Evolutionary conservation across 1,140 invertebrate genomes (phyloP).

Genomic region (Zaprionus inermis): DNA sequence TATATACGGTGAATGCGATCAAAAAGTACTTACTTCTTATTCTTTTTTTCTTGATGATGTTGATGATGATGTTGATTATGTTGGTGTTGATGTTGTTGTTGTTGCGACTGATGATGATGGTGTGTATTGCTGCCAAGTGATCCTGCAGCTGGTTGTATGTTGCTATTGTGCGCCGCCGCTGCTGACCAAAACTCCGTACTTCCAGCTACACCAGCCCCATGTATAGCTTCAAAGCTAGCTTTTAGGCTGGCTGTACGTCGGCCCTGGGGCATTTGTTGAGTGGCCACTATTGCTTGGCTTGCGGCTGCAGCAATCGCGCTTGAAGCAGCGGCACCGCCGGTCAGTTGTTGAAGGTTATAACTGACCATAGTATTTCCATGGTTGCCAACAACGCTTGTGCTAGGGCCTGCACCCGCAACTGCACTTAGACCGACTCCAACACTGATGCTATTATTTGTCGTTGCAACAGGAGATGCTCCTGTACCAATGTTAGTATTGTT

Average conservation of each 20-base stretch:
- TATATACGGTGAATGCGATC: no score
- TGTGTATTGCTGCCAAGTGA: slow-evolving; percentile 10
- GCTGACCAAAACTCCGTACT: slow-evolving; percentile 85
- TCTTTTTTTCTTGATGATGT: slow-evolving; percentile 70
- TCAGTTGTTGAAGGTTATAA: slow-evolving; percentile 86
- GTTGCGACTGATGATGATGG: slow-evolving; percentile 15
- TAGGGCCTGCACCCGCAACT: slow-evolving; percentile 32
- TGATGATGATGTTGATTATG: slow-evolving; percentile 21
- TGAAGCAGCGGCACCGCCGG: slow-evolving; percentile 85
- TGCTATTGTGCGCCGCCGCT: slow-evolving; percentile 37
- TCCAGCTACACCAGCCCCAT: slow-evolving; percentile 86
- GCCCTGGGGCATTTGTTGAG: slow-evolving; percentile 98
- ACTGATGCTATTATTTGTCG: slow-evolving; percentile 17
- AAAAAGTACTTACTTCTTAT: slow-evolving; percentile 61
- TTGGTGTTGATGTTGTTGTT: slow-evolving; percentile 2
- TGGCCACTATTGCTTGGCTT: slow-evolving; percentile 97
- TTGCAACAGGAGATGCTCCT: slow-evolving; percentile 32
- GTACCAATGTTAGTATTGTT: slow-evolving; percentile 27
- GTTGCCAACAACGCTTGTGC: slow-evolving; percentile 25
- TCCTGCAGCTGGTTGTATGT: slow-evolving; percentile 24
- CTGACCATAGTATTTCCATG: slow-evolving; percentile 57
- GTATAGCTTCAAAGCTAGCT: slow-evolving; percentile 95
- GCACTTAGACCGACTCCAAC: slow-evolving; percentile 6
- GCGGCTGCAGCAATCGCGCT: slow-evolving; percentile 97
- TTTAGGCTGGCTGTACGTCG: slow-evolving; percentile 96